Base-by-base conservation (phyloP, 2,888 invertebrate species). In the Himalopsyche japonica region DNA sequence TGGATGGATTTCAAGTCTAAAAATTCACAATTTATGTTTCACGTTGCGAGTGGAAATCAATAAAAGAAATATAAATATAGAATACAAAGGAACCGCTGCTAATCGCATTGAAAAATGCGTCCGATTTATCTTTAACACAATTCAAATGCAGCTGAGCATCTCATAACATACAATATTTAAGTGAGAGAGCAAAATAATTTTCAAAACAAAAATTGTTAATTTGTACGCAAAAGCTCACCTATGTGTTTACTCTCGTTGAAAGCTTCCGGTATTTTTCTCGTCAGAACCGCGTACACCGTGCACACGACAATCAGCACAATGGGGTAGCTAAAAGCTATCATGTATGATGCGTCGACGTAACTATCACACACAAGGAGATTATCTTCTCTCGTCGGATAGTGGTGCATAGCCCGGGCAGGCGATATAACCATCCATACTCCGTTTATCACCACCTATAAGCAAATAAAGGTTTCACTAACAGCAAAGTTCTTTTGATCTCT, bases 191-290 rank as follows among this genome's bases (percentile, higher is more conserved):
- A n/a, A 15, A 43, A 15, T 43, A 12, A 12, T 15, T 43, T 43
- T 15, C 4, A 15, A 15, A 43, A 15, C 4, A 1, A 15, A 70
- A 30, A 24, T 7, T n/a, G 0, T 7, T 10, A 15, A n/a, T 32
- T 77, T 77, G 0, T 77, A 77, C 10, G 8, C 15, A 12, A 20
- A 37, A 47, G 90, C 94, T 93, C 88, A 94, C 99, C 98, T 88
- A 98, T 98, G 91, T 98, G 98, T 91, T 98, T 98, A 88, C 98
- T 98, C 92, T 98, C 99, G 91, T 99, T 99, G 91, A 99, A 99
- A 64, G 98, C 98, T 90, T 99, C 99, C 0, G 99, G 99, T 86
- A 99, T 97, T 92, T 99, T 99, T 87, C 99, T 93, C 0, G 98
- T 98, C 78, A 98, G 94, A 0, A 98, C 95, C 0, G 99, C 99